Base-by-base conservation (phyloP, 2,797 vertebrate genomes). In the Myotis daubentonii region DNA sequence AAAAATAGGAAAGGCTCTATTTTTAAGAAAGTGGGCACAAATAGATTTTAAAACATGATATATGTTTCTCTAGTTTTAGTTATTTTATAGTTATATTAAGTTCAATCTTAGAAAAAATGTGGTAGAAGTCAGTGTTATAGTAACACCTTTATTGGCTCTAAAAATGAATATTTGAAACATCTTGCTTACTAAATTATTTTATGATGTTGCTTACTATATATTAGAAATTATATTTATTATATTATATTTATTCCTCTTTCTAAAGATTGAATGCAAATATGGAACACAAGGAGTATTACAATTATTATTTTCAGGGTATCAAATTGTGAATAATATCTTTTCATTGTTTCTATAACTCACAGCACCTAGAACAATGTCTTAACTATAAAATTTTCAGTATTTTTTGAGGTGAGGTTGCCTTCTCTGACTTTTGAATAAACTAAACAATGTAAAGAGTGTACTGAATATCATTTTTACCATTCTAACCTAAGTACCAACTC, bases 1-100 rank as follows among this genome's bases (percentile, higher is more conserved):
- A 71, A 85, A 86, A 74, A 78, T 57, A 33, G 0, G 8, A 86
- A 17, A 66, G 8, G 5, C 17, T 65, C 22, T 83, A 66, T 57
- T 91, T 94, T 93, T 91, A 94, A 51, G 47, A 91, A 91, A 91
- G 19, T 41, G 2, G 62, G 12, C 3, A 60, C 33, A 95, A 62
- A 60, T 19, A 75, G 16, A 5, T 28, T 65, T 68, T 83, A 74
- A 53, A 85, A n/a, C 17, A 75, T 28, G 41, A 17, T 30, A 41
- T 41, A 44, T 60, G 28, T 41, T 22, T 80, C 53, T 38, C 30
- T 87, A 53, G 6, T 20, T 80, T 87, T 65, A 49, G 9, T 25
- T 75, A 74, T 68, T 86, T 88, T 72, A 41, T 10, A 78, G 12
- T 82, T 3, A 22, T 47, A 5, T 87, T 88, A 70, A 36, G 4